Conservation (phyloP, 2,888 invertebrate species). For the Furcula furcula region DNA sequence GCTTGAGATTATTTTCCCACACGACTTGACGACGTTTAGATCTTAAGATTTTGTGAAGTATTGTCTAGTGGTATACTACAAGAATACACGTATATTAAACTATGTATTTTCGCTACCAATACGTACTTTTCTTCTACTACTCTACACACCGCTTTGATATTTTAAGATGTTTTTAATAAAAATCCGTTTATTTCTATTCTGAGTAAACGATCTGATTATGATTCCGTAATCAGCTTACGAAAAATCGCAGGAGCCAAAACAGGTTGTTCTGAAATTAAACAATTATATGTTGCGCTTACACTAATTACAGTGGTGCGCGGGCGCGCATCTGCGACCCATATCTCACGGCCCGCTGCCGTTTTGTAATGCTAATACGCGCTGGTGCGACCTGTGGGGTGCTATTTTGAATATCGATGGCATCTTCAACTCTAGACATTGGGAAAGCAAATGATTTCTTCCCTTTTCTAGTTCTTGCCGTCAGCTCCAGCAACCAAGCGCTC, state of each 20-base stretch:
- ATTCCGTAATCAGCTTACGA: not conserved
- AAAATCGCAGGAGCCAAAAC: slow-evolving; percentile 7
- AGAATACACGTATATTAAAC: too few species aligned
- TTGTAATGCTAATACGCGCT: slow-evolving; percentile 62
- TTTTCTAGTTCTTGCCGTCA: too few species aligned
- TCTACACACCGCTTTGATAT: too few species aligned
- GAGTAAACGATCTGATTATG: not conserved
- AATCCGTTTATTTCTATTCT: too few species aligned
- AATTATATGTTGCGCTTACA: slow-evolving; percentile 69
- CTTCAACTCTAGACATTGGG: slow-evolving; percentile 27
- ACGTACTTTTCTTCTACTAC: too few species aligned
- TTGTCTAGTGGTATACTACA: slow-evolving; percentile 49
- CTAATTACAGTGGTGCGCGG: slow-evolving; percentile 59
- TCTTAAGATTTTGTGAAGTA: slow-evolving; percentile 64
- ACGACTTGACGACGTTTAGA: slow-evolving; percentile 68
- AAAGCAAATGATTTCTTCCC: too few species aligned
- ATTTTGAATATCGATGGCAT: slow-evolving; percentile 47
- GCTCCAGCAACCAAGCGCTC: too few species aligned
- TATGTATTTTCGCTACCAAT: too few species aligned
- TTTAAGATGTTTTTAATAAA: too few species aligned
- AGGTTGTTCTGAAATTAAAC: slow-evolving; percentile 57
- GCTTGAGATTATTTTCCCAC: slow-evolving; percentile 78
- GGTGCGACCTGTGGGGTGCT: slow-evolving; percentile 42
- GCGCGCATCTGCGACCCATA: slow-evolving; percentile 74
- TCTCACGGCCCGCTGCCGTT: slow-evolving; percentile 68